These are phyloP conservation scores for Margaritifera margaritifera DNA, from an alignment of 2,888 invertebrate genomes.

Conservation along the genomic window DNA sequence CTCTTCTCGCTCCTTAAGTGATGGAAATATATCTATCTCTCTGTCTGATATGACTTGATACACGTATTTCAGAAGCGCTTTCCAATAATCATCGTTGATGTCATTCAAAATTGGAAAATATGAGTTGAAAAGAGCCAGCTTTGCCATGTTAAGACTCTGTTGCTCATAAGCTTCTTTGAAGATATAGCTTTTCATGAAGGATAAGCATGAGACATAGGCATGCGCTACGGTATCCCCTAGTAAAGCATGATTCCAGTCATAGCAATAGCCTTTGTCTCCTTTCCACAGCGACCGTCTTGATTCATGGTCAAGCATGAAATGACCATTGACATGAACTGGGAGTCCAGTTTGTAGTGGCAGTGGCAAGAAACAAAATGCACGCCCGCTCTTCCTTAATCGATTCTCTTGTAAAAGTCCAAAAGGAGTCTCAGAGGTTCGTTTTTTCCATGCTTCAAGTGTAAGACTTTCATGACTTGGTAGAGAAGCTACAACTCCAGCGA, in stretches of 20 bases:
- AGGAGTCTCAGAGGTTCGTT: background rate
- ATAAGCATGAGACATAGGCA: slow-evolving; percentile 45
- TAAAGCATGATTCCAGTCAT: slow-evolving; percentile 60
- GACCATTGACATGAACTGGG: slow-evolving; percentile 58
- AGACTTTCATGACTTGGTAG: background rate
- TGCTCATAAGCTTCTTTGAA: background rate
- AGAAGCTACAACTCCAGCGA: slow-evolving; percentile 43
- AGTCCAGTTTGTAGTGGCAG: slow-evolving; percentile 52
- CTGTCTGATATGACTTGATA: slow-evolving; percentile 4
- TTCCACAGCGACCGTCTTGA: slow-evolving; percentile 47
- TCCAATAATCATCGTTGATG: slow-evolving; percentile 17
- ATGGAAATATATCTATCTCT: slow-evolving; percentile 2
- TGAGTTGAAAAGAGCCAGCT: slow-evolving; percentile 4
- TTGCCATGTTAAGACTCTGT: background rate
- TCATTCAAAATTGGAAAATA: slow-evolving; percentile 19
- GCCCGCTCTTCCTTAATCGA: slow-evolving; percentile 4
- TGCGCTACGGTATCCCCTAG: slow-evolving; percentile 50
- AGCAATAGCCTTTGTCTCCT: slow-evolving; percentile 26
- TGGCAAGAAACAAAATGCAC: slow-evolving; percentile 59
- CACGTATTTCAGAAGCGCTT: slow-evolving; percentile 7
- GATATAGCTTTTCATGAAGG: slow-evolving; percentile 15
- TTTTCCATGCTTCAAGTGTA: background rate
- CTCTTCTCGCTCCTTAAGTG: background rate
- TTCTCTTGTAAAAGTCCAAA: no score
- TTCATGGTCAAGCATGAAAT: slow-evolving; percentile 60